Evolutionary conservation across 2,113 vertebrate genomes (phyloP), one percentile per base, ranked within the genome.

Genomic region (Stegostoma tigrinum): DNA sequence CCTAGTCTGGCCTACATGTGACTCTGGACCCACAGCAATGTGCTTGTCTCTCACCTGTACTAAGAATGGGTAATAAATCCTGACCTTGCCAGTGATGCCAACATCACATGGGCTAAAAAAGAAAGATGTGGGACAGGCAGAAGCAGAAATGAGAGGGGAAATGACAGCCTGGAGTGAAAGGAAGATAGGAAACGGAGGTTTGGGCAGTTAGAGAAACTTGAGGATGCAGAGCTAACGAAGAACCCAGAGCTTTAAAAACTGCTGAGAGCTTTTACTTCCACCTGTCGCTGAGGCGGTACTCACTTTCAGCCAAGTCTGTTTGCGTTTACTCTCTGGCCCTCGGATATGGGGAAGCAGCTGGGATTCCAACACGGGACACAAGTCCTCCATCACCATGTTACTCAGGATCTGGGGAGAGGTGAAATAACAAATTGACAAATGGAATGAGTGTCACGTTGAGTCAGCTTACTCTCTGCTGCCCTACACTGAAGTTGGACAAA

Each of bases 71-170:
- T 10, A 61, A 61, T 61, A 61, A 12, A 61, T 61, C 8, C 55
- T 61, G 12, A 12, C 7, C 12, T 12, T 10, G 55, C 55, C 10
- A 0, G 12, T 12, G 12, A 12, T 61, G 55, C 55, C 55, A 8
- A 61, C 55, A 61, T 48, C 48, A 48, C 48, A 48, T 48, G 48
- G 55, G 55, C 0, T 61, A 61, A 61, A 61, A 61, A 61, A 61
- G 55, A 61, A 8, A 61, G 55, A 10, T 61, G 7, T 7, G 55
- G 55, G 7, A 61, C 12, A 61, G 55, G 55, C 8, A 61, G 21
- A 70, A 97, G 96, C 97, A 96, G 80, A 83, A n/a, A 83, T 19
- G 52, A 97, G 96, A 95, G 97, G 96, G 96, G 96, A 96, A n/a
- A 97, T 34, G 38, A 85, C 17, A 21, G 78, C 30, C 2, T 19